Evolutionary conservation across 2,888 invertebrate genomes (phyloP).

Genomic region (Lepidochrysops patricia): DNA sequence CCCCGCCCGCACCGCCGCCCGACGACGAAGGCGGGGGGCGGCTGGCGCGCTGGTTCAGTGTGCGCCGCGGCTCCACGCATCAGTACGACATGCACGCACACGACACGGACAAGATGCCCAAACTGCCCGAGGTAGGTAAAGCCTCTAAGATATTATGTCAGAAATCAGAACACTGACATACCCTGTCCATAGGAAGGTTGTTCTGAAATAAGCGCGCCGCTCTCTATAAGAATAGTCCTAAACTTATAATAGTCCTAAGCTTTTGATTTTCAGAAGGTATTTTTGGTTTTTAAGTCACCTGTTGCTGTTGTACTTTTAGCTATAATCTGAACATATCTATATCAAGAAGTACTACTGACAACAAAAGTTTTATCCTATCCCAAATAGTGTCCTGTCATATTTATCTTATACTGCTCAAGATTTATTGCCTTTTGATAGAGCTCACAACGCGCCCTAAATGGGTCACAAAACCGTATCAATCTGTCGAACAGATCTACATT

Average conservation of each 20-base stretch:
- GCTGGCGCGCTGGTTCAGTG: conserved; percentile 91
- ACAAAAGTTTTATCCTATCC: background rate
- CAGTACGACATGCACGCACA: conserved; percentile 82
- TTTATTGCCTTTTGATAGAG: background rate
- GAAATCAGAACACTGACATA: no score
- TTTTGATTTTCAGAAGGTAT: no score
- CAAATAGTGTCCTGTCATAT: background rate
- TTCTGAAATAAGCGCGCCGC: no score
- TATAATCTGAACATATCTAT: no score
- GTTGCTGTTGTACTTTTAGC: no score
- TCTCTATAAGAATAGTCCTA: no score
- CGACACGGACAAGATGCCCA: conserved; percentile 81
- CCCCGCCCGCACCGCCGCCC: conserved; percentile 56
- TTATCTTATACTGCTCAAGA: background rate
- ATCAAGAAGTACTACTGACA: background rate
- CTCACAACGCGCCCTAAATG: background rate
- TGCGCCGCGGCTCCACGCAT: conserved; percentile 86
- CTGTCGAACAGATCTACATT: background rate
- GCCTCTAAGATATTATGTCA: no score
- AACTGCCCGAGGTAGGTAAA: conserved; percentile 83
- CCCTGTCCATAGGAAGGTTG: no score
- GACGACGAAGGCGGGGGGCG: conserved; percentile 81
- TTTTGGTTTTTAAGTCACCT: no score
- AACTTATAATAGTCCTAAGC: no score
- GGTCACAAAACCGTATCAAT: background rate